Base-by-base conservation (phyloP, 2,113 vertebrate genomes). In the Salvelinus alpinus region DNA sequence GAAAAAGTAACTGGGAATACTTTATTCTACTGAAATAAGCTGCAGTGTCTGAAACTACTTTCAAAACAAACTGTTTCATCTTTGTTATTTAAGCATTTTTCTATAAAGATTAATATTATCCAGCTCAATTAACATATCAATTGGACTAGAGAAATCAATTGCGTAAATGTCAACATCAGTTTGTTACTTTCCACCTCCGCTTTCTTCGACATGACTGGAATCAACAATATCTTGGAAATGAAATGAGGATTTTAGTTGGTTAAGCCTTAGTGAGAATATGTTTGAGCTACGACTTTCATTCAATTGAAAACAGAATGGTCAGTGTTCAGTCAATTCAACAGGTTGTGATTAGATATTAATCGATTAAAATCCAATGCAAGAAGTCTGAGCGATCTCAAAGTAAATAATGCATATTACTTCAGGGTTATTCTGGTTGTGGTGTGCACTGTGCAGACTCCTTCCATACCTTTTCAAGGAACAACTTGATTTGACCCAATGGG, bases 381-480 rank as follows among this genome's bases (percentile, higher is more conserved):
- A 44, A 78, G 38, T 71, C n/a, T 51, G 60, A 76, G 80, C 51
- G 75, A 66, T 22, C 70, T 14, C 70, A 60, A 62, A 62, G n/a
- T 62, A 22, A 62, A 22, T 31, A 66, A 70, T 66, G 3, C 64
- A 13, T 68, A 65, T 64, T 47, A 65, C 6, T 62, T 20, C 51
- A 51, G 38, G 71, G 74, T 80, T 72, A 81, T 70, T 75, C n/a
- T 60, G 70, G 34, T 62, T 70, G 64, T 48, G 72, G 74, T 47
- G 34, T 38, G 27, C 22, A 34, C 47, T 65, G 20, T 31, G 66
- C 47, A 27, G 64, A 74, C 29, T 79, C 77, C 79, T 76, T 72
- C 91, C 92, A 91, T 95, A 92, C 91, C 92, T 95, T 93, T 92
- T 90, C 80, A 91, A 90, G 91, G 91, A 94, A 89, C 66, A 54